These are phyloP conservation scores for Coptodon rendalli DNA, from an alignment of 2,113 vertebrate species.

Conservation along the genomic window DNA sequence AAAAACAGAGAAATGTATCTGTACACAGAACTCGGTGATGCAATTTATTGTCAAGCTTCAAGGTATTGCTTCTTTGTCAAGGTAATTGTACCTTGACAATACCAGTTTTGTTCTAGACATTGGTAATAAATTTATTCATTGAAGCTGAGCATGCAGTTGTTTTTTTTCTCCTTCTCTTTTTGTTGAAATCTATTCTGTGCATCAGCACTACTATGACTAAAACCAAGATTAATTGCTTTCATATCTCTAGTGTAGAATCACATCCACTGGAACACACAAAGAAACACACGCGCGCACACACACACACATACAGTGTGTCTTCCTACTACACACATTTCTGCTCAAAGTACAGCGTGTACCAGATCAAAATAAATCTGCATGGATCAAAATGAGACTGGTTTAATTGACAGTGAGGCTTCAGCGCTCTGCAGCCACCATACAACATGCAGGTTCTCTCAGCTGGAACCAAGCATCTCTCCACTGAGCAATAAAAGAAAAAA, in stretches of 20 bases:
- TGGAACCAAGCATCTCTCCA: not conserved
- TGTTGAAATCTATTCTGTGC: constrained; percentile 24
- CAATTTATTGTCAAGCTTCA: constrained; percentile 2
- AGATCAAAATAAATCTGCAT: constrained; percentile 42
- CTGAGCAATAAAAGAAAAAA: not conserved
- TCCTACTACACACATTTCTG: not conserved
- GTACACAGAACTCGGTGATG: not conserved
- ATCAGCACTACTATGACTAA: constrained; percentile 34
- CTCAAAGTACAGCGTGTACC: constrained; percentile 36
- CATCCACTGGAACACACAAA: not conserved
- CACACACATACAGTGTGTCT: not conserved
- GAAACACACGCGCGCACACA: not conserved
- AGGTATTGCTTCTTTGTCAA: constrained; percentile 3
- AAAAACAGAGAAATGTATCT: not conserved
- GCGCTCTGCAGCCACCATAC: not conserved
- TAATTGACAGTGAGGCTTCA: constrained; percentile 42
- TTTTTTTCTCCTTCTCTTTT: not conserved
- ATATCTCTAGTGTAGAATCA: constrained; percentile 28
- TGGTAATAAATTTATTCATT: constrained; percentile 3
- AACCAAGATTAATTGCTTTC: constrained; percentile 56
- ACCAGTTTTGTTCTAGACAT: constrained; percentile 11
- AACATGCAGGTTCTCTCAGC: not conserved
- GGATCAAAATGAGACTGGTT: constrained; percentile 30
- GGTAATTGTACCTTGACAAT: constrained; percentile 25
- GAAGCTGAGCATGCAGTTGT: not conserved